Conservation (phyloP, 2,888 invertebrate genomes). For the Drosophila planitibia region DNA sequence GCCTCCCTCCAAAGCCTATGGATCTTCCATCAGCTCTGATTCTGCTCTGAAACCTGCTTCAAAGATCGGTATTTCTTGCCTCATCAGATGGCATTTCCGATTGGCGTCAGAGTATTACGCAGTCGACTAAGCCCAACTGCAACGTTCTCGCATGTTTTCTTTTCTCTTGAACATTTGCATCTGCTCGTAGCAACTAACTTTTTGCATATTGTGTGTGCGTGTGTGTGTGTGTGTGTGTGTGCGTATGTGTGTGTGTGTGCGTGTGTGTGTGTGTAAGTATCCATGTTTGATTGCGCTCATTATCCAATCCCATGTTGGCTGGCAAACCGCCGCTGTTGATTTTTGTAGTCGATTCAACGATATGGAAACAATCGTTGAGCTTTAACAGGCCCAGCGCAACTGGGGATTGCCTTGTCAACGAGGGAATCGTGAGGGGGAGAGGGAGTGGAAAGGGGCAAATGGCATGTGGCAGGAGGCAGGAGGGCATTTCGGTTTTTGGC, state of each 20-base stretch:
- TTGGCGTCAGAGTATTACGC: neutral
- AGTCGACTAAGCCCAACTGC: neutral
- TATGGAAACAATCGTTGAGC: constrained; percentile 73
- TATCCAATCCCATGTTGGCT: constrained; percentile 40
- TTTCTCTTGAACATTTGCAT: neutral
- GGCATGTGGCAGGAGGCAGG: neutral
- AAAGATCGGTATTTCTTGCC: neutral
- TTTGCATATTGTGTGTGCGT: neutral
- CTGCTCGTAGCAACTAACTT: neutral
- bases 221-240: neutral
- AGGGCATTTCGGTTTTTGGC: constrained; percentile 70
- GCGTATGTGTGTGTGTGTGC: neutral
- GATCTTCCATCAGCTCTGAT: too few species aligned
- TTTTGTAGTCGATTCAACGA: constrained; percentile 64
- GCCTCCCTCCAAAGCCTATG: neutral
- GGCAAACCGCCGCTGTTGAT: constrained; percentile 47
- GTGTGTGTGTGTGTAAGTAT: neutral
- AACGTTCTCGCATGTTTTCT: neutral
- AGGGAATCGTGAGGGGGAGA: constrained; percentile 6
- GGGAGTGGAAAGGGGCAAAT: neutral
- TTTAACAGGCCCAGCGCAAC: constrained; percentile 53
- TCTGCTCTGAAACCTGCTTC: neutral
- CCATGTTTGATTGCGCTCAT: constrained; percentile 30
- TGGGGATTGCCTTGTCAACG: constrained; percentile 25
- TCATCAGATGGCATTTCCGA: neutral